Conservation (phyloP, 1,140 invertebrate genomes). For the Maniola jurtina region DNA sequence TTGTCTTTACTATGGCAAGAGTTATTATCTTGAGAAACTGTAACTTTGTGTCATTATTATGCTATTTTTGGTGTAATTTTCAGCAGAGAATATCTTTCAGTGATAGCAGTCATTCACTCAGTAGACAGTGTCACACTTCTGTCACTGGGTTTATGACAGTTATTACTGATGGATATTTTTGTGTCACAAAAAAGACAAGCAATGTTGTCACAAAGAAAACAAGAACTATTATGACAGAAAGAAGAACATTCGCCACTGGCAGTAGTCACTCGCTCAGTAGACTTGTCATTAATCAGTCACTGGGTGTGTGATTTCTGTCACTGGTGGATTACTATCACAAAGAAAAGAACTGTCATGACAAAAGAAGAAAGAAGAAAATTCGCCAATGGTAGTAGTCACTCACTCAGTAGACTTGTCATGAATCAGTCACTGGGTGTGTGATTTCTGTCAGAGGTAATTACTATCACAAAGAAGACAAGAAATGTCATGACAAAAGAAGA, state of each 20-base stretch:
- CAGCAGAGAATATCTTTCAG: slow-evolving; percentile 6
- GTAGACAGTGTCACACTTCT: slow-evolving; percentile 29
- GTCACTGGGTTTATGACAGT: slow-evolving; percentile 38
- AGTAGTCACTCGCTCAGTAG: slow-evolving; percentile 28
- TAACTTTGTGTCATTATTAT: too few relatives aligned
- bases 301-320: slow-evolving; percentile 32
- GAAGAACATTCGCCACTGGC: not conserved
- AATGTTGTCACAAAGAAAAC: slow-evolving; percentile 6
- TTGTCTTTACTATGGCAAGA: too few relatives aligned
- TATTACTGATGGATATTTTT: not conserved
- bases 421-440: slow-evolving; percentile 42
- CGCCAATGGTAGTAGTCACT: slow-evolving; percentile 7
- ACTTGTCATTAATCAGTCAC: slow-evolving; percentile 32
- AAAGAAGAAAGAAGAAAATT: too few relatives aligned
- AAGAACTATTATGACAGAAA: too few relatives aligned
- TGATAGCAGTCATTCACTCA: slow-evolving; percentile 28
- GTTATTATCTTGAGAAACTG: too few relatives aligned
- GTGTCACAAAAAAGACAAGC: slow-evolving; percentile 29
- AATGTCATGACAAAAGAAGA: too few relatives aligned
- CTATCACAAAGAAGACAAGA: not conserved
- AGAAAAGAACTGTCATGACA: too few relatives aligned
- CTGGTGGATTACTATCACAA: not conserved
- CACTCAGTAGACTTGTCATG: slow-evolving; percentile 26
- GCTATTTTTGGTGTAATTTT: not conserved
- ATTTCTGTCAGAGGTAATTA: slow-evolving; percentile 15